Conservation (phyloP, 2,888 invertebrate genomes). For the Lutraria lutraria region DNA sequence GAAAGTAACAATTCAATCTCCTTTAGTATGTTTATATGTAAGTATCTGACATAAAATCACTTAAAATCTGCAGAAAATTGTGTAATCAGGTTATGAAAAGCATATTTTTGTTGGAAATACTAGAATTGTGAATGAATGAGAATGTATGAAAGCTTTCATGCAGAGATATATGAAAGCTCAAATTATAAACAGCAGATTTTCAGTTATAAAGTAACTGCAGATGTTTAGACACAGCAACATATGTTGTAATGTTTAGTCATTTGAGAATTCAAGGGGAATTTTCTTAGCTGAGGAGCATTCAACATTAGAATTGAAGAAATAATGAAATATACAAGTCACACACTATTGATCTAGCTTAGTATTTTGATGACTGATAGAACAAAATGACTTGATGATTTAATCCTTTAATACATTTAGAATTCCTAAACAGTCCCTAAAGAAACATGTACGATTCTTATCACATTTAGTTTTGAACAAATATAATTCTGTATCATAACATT, state of each 20-base stretch:
- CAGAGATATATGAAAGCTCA: not conserved
- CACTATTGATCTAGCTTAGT: no score
- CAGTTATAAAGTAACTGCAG: not conserved
- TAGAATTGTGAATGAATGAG: not conserved
- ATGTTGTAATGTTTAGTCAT: constrained; percentile 9
- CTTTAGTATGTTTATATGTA: no score
- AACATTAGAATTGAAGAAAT: not conserved
- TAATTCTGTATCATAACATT: no score
- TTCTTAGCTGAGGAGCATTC: not conserved
- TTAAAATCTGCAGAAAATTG: not conserved
- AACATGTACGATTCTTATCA: no score
- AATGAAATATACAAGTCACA: no score
- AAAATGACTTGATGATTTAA: no score
- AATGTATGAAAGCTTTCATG: not conserved
- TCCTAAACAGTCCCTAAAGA: no score
- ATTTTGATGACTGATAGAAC: no score
- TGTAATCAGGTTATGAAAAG: not conserved
- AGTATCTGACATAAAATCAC: not conserved
- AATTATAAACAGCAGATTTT: not conserved
- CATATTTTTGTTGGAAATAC: not conserved
- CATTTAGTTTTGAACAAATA: no score
- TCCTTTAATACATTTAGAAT: no score
- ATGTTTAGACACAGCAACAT: not conserved
- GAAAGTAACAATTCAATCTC: no score
- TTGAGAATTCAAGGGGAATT: not conserved